Evolutionary conservation across 2,797 vertebrate genomes (phyloP), one percentile per base, ranked within the genome.

Genomic region (Parauchenoglanis ngamensis): DNA sequence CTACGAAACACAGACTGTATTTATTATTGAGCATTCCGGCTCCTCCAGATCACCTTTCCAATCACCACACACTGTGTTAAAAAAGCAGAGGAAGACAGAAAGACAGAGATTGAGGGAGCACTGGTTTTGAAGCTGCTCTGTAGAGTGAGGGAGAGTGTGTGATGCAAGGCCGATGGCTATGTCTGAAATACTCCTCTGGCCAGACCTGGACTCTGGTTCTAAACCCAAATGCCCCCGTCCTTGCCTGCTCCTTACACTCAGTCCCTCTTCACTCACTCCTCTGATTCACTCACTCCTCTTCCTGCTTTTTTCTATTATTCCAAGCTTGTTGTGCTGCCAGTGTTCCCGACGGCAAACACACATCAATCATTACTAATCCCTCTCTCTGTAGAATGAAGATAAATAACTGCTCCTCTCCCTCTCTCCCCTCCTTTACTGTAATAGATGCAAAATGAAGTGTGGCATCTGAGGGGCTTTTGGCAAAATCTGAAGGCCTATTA

Each of bases 361-460:
- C 91, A 91, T 91, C 91, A 90, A 92, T 92, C 90, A 92, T 88
- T 80, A 84, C 88, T 93, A 92, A 93, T 92, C 92, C 92, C 75
- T 86, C 87, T 89, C 89, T 92, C 91, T 92, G 92, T 92, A 91
- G 91, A 92, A 92, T 91, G 91, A 90, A 91, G 92, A 93, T 93
- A 93, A 93, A 93, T 93, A 91, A 81, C 89, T 86, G 87, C 91
- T 88, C 82, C 89, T 68, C 83, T 80, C 70, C 56, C 88, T 88
- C 79, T 86, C 63, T 72, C 77, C 19, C 52, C 28, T 79, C 31
- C 35, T 76, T 88, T 88, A 57, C 90, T 90, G 89, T 92, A 92
- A 91, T 91, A 92, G 89, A 92, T 92, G 90, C 90, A 89, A 91
- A 92, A 92, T 92, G 89, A 92, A 92, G 87, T 91, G 87, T 87